phyloP scores from a whole-genome alignment of 2,797 vertebrate species.

The Neostethus bicornis region DNA sequence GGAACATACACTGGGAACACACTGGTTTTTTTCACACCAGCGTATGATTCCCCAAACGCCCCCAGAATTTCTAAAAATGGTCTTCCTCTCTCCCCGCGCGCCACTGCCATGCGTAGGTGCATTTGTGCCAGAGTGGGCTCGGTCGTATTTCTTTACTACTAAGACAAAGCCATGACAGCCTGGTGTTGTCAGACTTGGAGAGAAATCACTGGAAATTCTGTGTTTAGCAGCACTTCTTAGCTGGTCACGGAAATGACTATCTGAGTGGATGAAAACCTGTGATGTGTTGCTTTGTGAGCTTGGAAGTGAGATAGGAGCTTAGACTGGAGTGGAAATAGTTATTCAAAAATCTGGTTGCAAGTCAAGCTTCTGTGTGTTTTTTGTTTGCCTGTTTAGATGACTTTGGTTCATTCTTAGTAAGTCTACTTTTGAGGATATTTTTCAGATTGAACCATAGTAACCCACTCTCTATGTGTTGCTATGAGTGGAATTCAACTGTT shows the following conservation, averaged over 20 bases:
- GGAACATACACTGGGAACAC: conserved; percentile 45
- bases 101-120: conserved; percentile 37
- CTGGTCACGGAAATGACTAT: conserved; percentile 30
- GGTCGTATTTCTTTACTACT: conserved; percentile 43
- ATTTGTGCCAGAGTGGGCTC: conserved; percentile 53
- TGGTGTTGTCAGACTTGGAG: conserved; percentile 37
- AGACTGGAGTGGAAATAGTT: conserved; percentile 26
- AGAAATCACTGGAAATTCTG: conserved; percentile 26
- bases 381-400: neutral
- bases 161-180: conserved; percentile 41
- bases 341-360: conserved; percentile 34
- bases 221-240: conserved; percentile 31
- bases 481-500: too few relatives aligned
- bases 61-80: conserved; percentile 77
- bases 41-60: conserved; percentile 67
- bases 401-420: conserved; percentile 11
- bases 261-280: conserved; percentile 41
- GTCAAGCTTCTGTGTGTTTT: too few relatives aligned
- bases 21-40: conserved; percentile 57
- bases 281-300: conserved; percentile 17
- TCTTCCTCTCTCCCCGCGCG: conserved; percentile 41
- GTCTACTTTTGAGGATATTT: too few relatives aligned
- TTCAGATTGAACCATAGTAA: too few relatives aligned
- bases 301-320: conserved; percentile 14
- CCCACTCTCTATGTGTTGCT: too few relatives aligned